Evolutionary conservation across 2,888 invertebrate species (phyloP), one percentile per base, ranked within the genome.

Genomic region (Esperia sulphurella): DNA sequence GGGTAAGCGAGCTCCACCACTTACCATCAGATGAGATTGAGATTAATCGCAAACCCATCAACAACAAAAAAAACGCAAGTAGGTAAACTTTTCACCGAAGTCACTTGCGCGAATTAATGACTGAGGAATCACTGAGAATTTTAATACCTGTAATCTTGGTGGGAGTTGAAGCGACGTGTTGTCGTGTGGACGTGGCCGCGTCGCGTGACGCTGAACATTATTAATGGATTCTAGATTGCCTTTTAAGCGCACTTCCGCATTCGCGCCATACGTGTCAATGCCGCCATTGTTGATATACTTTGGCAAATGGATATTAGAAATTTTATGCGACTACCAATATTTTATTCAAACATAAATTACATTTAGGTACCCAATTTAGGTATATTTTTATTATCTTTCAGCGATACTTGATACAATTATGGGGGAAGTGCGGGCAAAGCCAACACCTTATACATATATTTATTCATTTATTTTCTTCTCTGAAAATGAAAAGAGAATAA

Each of bases 171-270:
- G 29, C 29, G 21, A 13, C 14, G 8, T 33, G 33, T 33, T 6
- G 33, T 33, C 33, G 39, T 39, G 39, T 35, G 10, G 35, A n/a
- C 10, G 9, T n/a, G 35, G 6, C 35, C 9, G n/a, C 10, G 5
- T 35, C n/a, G 35, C 35, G 35, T 35, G 35, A 35, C 35, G 9
- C n/a, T 35, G 35, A 35, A n/a, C 35, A 69, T 76, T 83, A 82
- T 82, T 79, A 79, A 83, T 83, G 80, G 79, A 72, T 79, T 76
- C 76, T 70, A 79, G 80, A 82, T 80, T 82, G 78, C 79, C 75
- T 69, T 74, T 72, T 75, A 73, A 74, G 71, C 69, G 68, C 65
- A 75, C 75, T 78, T 80, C 74, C 77, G 68, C 59, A 52, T 51
- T 59, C 55, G 52, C 58, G 60, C 55, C 59, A 57, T 59, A 69